phyloP scores from a whole-genome alignment of 2,797 vertebrate genomes.

The Lepilemur septentrionalis region DNA sequence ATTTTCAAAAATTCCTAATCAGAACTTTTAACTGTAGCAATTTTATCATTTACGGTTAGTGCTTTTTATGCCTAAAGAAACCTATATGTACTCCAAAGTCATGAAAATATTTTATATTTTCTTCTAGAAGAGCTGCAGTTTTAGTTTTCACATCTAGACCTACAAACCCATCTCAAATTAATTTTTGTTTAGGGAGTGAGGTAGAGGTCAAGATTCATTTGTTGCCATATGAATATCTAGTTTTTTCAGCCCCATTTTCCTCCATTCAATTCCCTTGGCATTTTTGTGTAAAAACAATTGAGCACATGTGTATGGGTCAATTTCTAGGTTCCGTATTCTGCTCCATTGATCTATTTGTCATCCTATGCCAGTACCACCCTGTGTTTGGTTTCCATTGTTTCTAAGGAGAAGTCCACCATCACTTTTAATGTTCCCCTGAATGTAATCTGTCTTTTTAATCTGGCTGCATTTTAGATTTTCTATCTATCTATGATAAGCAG shows the following conservation, averaged over 20 bases:
- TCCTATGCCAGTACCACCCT: background rate
- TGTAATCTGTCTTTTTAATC: background rate
- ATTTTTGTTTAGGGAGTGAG: background rate
- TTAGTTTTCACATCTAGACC: background rate
- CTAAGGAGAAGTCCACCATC: background rate
- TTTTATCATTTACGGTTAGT: background rate
- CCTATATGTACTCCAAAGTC: background rate
- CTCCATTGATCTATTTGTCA: background rate
- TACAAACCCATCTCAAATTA: background rate
- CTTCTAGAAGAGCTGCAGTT: background rate
- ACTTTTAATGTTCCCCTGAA: background rate
- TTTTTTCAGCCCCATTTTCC: background rate
- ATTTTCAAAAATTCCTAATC: background rate
- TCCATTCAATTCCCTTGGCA: background rate
- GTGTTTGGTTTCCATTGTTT: background rate
- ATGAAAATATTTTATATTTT: background rate
- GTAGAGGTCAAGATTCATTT: background rate
- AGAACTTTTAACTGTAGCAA: background rate
- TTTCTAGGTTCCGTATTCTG: background rate
- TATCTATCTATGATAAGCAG: background rate
- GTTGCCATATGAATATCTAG: background rate
- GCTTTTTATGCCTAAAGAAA: background rate
- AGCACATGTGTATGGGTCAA: background rate
- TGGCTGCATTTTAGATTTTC: background rate
- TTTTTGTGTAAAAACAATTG: background rate